Conservation (phyloP, 1,140 invertebrate genomes). For the Polyergus mexicanus region DNA sequence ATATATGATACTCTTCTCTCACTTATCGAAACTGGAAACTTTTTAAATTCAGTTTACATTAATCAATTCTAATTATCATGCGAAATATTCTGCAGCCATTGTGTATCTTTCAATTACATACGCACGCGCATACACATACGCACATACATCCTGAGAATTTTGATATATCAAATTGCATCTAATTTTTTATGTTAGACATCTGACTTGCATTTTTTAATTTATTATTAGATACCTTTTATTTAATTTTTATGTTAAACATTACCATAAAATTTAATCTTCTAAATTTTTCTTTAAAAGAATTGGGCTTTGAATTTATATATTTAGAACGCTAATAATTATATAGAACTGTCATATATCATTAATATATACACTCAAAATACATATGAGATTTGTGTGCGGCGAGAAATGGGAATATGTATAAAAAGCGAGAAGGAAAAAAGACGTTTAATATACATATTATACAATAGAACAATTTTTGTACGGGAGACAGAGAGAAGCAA, state of each 20-base stretch:
- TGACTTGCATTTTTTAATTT: background rate
- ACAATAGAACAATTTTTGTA: conserved; percentile 75
- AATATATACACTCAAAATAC: background rate
- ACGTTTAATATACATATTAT: conserved; percentile 61
- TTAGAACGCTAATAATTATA: background rate
- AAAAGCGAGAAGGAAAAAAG: conserved; percentile 44
- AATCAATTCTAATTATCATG: background rate
- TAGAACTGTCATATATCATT: background rate
- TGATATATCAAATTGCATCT: background rate
- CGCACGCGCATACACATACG: no score
- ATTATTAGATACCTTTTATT: no score
- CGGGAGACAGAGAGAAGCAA: conserved; percentile 68
- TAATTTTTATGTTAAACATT: background rate
- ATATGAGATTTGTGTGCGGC: background rate
- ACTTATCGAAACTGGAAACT: background rate
- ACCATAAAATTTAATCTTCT: background rate
- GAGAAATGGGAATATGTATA: conserved; percentile 9
- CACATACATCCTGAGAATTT: no score
- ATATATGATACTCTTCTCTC: conserved; percentile 9
- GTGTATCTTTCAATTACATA: background rate
- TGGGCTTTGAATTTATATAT: background rate
- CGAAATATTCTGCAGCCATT: background rate
- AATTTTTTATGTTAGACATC: background rate
- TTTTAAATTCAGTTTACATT: background rate
- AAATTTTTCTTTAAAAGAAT: background rate